phyloP scores from a whole-genome alignment of 2,888 invertebrate species.

The Trichogramma evanescens region DNA sequence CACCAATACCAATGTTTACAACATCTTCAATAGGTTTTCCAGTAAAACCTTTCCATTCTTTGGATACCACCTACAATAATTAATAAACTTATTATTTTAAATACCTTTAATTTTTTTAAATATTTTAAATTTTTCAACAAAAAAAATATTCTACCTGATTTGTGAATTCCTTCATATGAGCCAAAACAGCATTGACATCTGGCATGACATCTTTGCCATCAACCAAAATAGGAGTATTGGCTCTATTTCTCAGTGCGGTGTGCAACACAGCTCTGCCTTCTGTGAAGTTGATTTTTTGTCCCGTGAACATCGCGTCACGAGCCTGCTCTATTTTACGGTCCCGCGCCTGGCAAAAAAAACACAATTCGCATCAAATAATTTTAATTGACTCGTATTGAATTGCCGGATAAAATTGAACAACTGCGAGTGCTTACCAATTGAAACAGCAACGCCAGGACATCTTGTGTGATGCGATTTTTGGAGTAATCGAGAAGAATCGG shows the following conservation, averaged over 20 bases:
- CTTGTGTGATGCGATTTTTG: conserved; percentile 84
- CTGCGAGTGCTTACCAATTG: conserved; percentile 65
- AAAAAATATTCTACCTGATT: conserved; percentile 53
- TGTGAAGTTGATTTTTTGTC: conserved; percentile 96
- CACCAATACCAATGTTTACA: conserved; percentile 98
- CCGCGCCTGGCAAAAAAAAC: conserved; percentile 49
- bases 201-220: conserved; percentile 87
- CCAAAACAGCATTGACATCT: conserved; percentile 82
- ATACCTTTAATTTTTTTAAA: neutral
- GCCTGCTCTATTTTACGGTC: conserved; percentile 77
- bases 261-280: conserved; percentile 95
- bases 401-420: neutral
- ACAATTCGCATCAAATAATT: conserved; percentile 6
- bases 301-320: conserved; percentile 84
- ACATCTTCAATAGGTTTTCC: conserved; percentile 94
- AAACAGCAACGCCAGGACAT: conserved; percentile 67
- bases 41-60: conserved; percentile 53
- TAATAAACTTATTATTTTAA: conserved; percentile 8
- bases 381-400: neutral
- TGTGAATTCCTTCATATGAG: conserved; percentile 92
- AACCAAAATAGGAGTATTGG: conserved; percentile 70
- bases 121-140: neutral
- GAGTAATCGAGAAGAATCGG: conserved; percentile 92
- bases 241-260: conserved; percentile 82
- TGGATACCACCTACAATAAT: conserved; percentile 35